Evolutionary conservation across 2,888 invertebrate genomes (phyloP).

Genomic region (Andrena bicolor): DNA sequence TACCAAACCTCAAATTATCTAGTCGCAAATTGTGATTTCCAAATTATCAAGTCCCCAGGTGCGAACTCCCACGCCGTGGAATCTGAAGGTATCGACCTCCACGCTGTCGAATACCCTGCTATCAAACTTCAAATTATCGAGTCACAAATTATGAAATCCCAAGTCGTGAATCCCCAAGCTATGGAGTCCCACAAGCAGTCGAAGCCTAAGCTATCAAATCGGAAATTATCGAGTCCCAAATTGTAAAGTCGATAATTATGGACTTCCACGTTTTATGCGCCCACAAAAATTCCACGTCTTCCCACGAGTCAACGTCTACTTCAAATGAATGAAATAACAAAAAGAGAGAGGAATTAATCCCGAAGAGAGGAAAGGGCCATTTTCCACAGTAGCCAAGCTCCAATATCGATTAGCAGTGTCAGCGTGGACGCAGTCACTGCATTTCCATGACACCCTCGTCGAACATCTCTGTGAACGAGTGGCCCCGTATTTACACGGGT

Average conservation of each 20-base stretch:
- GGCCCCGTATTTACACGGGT: slow-evolving; percentile 30
- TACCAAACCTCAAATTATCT: too few relatives aligned
- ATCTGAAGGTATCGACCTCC: too few relatives aligned
- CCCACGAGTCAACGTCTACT: not conserved
- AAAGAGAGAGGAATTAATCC: not conserved
- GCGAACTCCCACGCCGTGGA: too few relatives aligned
- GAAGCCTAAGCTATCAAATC: not conserved
- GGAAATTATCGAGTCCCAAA: not conserved
- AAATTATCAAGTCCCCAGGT: too few relatives aligned
- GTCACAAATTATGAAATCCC: too few relatives aligned
- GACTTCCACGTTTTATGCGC: not conserved
- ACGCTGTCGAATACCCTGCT: too few relatives aligned
- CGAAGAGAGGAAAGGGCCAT: not conserved
- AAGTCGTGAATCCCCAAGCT: not conserved
- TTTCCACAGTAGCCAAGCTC: not conserved
- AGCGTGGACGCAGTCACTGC: not conserved
- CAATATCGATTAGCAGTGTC: slow-evolving; percentile 32
- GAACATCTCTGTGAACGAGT: slow-evolving; percentile 23
- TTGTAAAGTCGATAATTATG: not conserved
- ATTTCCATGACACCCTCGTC: not conserved
- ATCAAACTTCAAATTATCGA: too few relatives aligned
- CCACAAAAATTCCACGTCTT: not conserved
- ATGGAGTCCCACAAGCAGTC: not conserved
- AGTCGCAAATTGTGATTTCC: too few relatives aligned
- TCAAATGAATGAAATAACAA: not conserved